Evolutionary conservation across 2,888 invertebrate species (phyloP).

Genomic region (Phlogophora meticulosa): DNA sequence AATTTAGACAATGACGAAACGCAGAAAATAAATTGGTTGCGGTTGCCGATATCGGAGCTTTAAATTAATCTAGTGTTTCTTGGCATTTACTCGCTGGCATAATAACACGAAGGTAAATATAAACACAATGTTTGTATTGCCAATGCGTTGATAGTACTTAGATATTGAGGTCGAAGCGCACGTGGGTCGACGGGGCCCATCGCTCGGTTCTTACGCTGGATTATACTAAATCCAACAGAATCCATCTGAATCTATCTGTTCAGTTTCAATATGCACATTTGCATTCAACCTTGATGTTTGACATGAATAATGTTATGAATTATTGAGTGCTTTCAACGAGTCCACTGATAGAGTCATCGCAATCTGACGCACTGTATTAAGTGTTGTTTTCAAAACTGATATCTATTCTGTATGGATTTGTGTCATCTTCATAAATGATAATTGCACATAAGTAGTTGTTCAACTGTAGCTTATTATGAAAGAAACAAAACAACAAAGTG

Average conservation of each 20-base stretch:
- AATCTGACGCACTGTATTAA: constrained; percentile 43
- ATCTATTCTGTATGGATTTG: constrained; percentile 33
- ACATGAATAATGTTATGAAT: constrained; percentile 76
- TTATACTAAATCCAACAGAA: constrained; percentile 60
- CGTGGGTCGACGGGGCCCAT: constrained; percentile 59
- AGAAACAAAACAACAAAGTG: constrained; percentile 13
- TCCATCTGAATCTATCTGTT: constrained; percentile 54
- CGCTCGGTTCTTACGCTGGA: constrained; percentile 28
- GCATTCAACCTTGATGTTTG: constrained; percentile 78
- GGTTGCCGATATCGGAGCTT: constrained; percentile 43
- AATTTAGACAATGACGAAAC: constrained; percentile 49
- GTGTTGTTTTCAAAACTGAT: constrained; percentile 55
- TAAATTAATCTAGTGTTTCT: constrained; percentile 64
- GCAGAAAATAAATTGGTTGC: constrained; percentile 56
- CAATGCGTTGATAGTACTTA: constrained; percentile 56
- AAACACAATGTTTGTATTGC: constrained; percentile 69
- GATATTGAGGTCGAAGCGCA: constrained; percentile 65
- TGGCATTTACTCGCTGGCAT: constrained; percentile 71
- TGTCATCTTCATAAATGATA: constrained; percentile 35
- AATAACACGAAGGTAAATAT: constrained; percentile 73
- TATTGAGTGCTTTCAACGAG: constrained; percentile 79
- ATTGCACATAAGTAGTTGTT: constrained; percentile 16
- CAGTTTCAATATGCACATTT: constrained; percentile 72
- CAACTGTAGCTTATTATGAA: constrained; percentile 10
- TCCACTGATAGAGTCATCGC: constrained; percentile 51